Evolutionary conservation across 2,888 invertebrate species (phyloP).

Genomic region (Gibbula magus): DNA sequence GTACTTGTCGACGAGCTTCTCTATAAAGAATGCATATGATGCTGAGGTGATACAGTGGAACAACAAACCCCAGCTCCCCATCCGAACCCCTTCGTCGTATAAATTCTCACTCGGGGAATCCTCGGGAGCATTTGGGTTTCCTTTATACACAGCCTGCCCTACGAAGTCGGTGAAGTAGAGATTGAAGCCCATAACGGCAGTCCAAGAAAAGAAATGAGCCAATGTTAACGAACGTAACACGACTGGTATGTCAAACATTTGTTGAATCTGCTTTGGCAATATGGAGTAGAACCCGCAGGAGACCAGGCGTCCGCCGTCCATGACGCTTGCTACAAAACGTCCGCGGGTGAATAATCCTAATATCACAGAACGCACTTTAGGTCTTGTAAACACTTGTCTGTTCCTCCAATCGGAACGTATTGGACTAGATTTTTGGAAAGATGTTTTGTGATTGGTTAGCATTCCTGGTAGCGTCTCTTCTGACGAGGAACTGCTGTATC

Average conservation of each 20-base stretch:
- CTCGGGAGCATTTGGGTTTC: slow-evolving; percentile 81
- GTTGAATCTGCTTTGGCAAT: slow-evolving; percentile 58
- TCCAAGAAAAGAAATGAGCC: slow-evolving; percentile 97
- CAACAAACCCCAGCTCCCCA: slow-evolving; percentile 97
- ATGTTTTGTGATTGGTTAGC: neutral
- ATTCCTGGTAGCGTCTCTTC: neutral
- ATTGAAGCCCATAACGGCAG: slow-evolving; percentile 97
- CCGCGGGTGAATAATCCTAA: neutral
- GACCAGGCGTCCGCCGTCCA: neutral
- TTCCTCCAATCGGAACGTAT: neutral
- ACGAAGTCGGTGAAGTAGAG: slow-evolving; percentile 97
- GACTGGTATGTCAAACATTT: slow-evolving; percentile 83
- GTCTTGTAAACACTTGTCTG: neutral
- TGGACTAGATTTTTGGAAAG: slow-evolving; percentile 20
- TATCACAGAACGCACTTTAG: slow-evolving; percentile 2
- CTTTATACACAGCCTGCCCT: slow-evolving; percentile 91
- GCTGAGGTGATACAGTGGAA: slow-evolving; percentile 86
- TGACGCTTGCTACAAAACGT: slow-evolving; percentile 5
- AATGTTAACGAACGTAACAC: slow-evolving; percentile 90
- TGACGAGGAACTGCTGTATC: slow-evolving; percentile 21
- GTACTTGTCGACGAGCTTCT: slow-evolving; percentile 85
- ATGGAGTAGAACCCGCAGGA: slow-evolving; percentile 12
- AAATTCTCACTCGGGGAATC: slow-evolving; percentile 67
- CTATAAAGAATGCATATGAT: slow-evolving; percentile 88
- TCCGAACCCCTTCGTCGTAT: slow-evolving; percentile 94